Evolutionary conservation across 1,140 invertebrate genomes (phyloP), one percentile per base, ranked within the genome.

Genomic region (Ips nitidus): DNA sequence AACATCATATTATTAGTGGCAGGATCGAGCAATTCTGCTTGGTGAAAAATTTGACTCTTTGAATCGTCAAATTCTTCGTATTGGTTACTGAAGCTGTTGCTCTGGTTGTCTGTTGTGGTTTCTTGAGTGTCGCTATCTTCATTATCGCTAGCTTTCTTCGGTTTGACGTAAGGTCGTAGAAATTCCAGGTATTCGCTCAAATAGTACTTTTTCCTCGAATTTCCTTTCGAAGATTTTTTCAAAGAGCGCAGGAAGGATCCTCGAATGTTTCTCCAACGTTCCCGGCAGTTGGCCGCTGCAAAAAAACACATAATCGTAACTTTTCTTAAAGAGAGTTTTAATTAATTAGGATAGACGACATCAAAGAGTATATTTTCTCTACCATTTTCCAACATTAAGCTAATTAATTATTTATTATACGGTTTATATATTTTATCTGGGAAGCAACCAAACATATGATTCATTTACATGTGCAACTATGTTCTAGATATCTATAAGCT

Each of bases 211-310:
- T 50, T 67, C 36, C 52, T 67, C 5, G 41, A 4, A 22, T 22
- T 22, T 8, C 42, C 42, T 22, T 2, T 58, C 6, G 53, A 43
- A 22, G 36, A 4, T 4, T 58, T 59, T 59, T 59, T 67, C n/a
- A 59, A 36, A 2, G 55, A 67, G n/a, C 65, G n/a, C 7, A 67
- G 41, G 45, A 67, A 67, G 38, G 65, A 8, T 39, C 43, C 57
- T 36, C 56, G 65, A 37, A 67, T 50, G 43, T 67, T 67, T 59
- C 65, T 58, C 65, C 65, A 67, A 6, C 56, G 43, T 58, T 60
- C 39, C 8, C 65, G 65, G 52, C 65, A 67, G 42, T 67, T 67
- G 36, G 56, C 39, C 7, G 40, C 56, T 67, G 42, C 6, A 67
- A 67, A 45, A 67, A 66, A 63, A 63, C 4, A 36, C 39, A 22